Percentiles rank a stretch among this genome's conserved stretches.
phyloP scores from a whole-genome alignment of 2,113 vertebrate genomes.

The Crotalus horridus region DNA sequence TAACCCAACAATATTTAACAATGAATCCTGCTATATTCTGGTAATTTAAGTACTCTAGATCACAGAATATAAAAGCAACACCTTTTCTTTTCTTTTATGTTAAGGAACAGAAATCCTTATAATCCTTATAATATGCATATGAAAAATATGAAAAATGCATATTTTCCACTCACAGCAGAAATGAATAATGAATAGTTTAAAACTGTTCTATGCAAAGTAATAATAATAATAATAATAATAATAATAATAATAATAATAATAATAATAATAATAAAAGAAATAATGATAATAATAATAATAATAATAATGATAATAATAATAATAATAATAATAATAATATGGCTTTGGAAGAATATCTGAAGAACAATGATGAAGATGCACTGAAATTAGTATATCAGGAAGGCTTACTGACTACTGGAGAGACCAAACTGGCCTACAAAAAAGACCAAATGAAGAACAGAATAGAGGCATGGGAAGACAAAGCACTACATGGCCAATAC shows the following conservation, averaged over 20 bases:
- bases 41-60: slow-evolving; percentile 26
- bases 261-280: too few species aligned
- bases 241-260: not conserved
- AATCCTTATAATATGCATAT: slow-evolving; percentile 30
- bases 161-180: slow-evolving; percentile 33
- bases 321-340: too few species aligned
- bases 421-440: too few species aligned
- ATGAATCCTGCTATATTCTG: slow-evolving; percentile 9
- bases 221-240: too few species aligned
- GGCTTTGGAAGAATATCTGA: too few species aligned
- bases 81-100: slow-evolving; percentile 46
- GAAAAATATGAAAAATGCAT: slow-evolving; percentile 3
- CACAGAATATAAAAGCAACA: slow-evolving; percentile 32
- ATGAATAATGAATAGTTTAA: slow-evolving; percentile 41
- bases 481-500: too few species aligned
- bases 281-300: not conserved
- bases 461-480: too few species aligned
- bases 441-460: too few species aligned
- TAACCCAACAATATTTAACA: not conserved
- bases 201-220: slow-evolving; percentile 20
- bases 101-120: slow-evolving; percentile 46
- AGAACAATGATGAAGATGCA: too few species aligned
- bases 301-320: too few species aligned
- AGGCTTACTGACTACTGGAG: too few species aligned
- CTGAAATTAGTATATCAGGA: too few species aligned